Percentiles rank a stretch among this genome's conserved stretches.
Conservation (phyloP, 2,797 vertebrate genomes). For the Florisuga fusca region DNA sequence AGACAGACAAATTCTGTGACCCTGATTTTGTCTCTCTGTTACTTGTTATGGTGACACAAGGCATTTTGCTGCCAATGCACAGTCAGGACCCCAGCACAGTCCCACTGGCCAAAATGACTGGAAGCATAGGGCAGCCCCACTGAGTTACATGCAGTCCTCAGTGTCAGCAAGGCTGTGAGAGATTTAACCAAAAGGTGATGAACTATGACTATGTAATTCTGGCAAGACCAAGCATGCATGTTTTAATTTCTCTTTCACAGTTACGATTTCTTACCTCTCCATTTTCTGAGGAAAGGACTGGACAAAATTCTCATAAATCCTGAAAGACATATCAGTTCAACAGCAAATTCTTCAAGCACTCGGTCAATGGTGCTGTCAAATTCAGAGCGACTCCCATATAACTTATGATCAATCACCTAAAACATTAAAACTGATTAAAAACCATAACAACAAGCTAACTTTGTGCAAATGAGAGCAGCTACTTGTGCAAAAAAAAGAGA, state of each 20-base stretch:
- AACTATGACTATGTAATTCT: background rate
- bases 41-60: background rate
- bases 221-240: background rate
- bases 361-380: constrained; percentile 88
- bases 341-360: constrained; percentile 87
- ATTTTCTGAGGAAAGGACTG: constrained; percentile 86
- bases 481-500: background rate
- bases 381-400: constrained; percentile 88
- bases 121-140: background rate
- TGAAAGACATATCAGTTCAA: constrained; percentile 88
- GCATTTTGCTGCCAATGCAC: background rate
- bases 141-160: background rate
- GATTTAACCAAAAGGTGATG: background rate
- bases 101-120: background rate
- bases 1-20: background rate
- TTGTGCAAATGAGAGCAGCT: background rate
- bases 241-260: background rate
- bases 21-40: background rate
- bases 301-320: constrained; percentile 91
- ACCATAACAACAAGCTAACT: background rate
- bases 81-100: background rate
- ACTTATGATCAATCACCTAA: constrained; percentile 91
- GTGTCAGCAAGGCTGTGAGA: background rate
- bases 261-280: constrained; percentile 80
- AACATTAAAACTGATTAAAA: background rate